phyloP scores from a whole-genome alignment of 2,797 vertebrate species.

The Cyprinella venusta region DNA sequence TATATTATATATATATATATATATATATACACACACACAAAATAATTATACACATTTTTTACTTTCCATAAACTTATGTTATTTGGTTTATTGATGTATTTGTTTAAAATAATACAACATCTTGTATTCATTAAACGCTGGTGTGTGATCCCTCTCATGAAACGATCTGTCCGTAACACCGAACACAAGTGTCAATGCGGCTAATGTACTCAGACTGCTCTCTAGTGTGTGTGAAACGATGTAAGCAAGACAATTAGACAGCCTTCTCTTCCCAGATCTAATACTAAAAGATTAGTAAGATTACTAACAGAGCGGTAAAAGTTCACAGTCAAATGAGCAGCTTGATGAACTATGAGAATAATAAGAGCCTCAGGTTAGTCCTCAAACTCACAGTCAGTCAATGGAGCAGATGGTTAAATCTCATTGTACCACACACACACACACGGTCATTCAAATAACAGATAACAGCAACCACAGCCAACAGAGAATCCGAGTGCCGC shows the following conservation, averaged over 20 bases:
- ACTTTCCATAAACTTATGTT: too few species aligned
- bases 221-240: not conserved
- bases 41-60: too few species aligned
- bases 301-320: not conserved
- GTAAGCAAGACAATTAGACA: not conserved
- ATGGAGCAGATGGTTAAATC: conserved; percentile 7
- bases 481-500: not conserved
- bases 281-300: not conserved
- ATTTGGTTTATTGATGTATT: too few species aligned
- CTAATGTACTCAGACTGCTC: not conserved
- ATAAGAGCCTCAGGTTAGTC: not conserved
- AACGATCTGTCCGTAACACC: not conserved
- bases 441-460: not conserved
- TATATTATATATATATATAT: too few species aligned
- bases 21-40: too few species aligned
- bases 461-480: conserved; percentile 7
- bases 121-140: not conserved
- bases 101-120: not conserved
- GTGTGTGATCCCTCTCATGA: not conserved
- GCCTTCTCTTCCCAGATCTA: not conserved
- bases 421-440: not conserved
- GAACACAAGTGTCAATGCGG: not conserved
- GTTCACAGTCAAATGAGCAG: not conserved
- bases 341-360: not conserved
- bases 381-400: not conserved